phyloP scores from a whole-genome alignment of 2,113 vertebrate genomes.

The Trogon surrucura region DNA sequence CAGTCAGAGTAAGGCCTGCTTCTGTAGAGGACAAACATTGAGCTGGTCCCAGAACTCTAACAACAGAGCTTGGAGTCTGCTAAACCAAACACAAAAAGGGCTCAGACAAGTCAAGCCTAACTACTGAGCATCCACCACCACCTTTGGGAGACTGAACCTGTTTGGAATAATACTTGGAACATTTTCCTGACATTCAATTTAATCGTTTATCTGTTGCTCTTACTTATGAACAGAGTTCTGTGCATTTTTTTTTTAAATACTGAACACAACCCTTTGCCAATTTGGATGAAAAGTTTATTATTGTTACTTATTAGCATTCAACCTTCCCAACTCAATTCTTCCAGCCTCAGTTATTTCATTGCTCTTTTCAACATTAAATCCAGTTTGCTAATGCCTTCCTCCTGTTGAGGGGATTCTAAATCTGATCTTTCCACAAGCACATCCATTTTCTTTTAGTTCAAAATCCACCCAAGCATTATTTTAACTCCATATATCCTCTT shows the following conservation, averaged over 20 bases:
- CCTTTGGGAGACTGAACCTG: not conserved
- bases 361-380: not conserved
- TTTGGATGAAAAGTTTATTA: not conserved
- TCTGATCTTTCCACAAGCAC: accelerated
- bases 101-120: not conserved
- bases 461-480: not conserved
- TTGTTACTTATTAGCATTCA: not conserved
- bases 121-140: accelerated
- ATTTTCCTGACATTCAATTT: not conserved
- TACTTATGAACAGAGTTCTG: not conserved
- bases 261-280: not conserved
- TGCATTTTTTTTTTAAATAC: not conserved
- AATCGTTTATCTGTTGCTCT: not conserved
- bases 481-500: not conserved
- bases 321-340: not conserved
- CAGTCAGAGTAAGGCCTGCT: not conserved
- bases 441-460: not conserved
- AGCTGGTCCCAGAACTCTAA: not conserved
- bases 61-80: accelerated
- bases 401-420: not conserved
- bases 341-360: not conserved
- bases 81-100: not conserved
- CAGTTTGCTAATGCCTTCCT: not conserved
- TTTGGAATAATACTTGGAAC: not conserved
- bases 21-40: not conserved